Evolutionary conservation across 2,888 invertebrate genomes (phyloP), one percentile per base, ranked within the genome.

Genomic region (Drosophila mimetica): DNA sequence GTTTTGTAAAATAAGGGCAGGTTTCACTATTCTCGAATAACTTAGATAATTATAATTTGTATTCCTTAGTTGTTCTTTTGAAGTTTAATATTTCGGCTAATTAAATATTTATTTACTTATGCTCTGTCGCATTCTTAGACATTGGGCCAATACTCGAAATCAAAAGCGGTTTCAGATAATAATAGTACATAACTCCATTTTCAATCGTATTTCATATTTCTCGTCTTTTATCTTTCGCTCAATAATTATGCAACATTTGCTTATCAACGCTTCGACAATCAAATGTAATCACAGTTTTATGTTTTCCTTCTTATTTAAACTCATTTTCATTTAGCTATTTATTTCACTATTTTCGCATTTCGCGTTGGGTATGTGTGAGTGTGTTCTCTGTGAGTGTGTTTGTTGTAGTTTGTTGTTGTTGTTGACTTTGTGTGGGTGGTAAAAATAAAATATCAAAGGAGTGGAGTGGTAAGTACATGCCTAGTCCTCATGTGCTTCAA

Each of bases 261-360:
- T 70, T 71, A 74, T 76, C 75, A 86, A 86, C 74, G 76, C 70
- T 72, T 83, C 73, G 82, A 86, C 77, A 86, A 86, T 79, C 64
- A 85, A 87, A 88, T 88, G 84, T 76, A 79, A 86, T 88, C 89
- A 85, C 89, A 83, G 86, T 83, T 87, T 79, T 89, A 81, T 76
- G 80, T 89, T 81, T 88, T 89, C 77, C 80, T 86, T 79, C 74
- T 84, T 69, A 77, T 77, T 75, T 89, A 87, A 89, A 84, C 74
- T 70, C 80, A 87, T 76, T 75, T 81, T 84, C 77, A 86, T 85
- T 85, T 88, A 86, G 77, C 79, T 87, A 84, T 86, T 88, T 76
- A 76, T 85, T 82, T 76, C 36, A 73, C 78, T 82, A 79, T 89
- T 82, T 86, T 67, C 53, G 47, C 32, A 28, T 69, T 28, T 60